Evolutionary conservation across 2,797 vertebrate species (phyloP).

Genomic region (Babyrousa celebensis): DNA sequence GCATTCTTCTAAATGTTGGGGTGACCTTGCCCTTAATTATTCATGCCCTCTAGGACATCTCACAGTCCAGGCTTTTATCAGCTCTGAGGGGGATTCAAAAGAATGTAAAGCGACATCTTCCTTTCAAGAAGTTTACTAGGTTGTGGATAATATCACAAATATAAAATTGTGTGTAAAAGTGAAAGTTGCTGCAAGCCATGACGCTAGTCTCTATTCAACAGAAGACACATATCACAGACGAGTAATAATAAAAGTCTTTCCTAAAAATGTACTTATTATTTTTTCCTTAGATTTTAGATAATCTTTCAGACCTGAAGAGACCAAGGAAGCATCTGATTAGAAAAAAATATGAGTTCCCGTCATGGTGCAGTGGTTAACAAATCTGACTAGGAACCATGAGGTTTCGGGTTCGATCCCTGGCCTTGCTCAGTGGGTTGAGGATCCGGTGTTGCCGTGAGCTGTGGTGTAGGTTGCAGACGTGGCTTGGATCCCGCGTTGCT

Average conservation of each 20-base stretch:
- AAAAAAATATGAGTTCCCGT: background rate
- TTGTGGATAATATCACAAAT: conserved; percentile 13
- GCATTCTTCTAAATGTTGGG: conserved; percentile 14
- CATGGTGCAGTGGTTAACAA: too few species aligned
- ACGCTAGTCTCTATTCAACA: background rate
- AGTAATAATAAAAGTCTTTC: conserved; percentile 40
- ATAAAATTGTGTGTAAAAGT: background rate
- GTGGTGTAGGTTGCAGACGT: too few species aligned
- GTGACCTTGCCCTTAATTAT: background rate
- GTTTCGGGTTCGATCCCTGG: too few species aligned
- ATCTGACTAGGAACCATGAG: too few species aligned
- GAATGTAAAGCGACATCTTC: background rate
- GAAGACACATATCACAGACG: background rate
- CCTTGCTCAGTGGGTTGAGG: too few species aligned
- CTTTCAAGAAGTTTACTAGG: conserved; percentile 33
- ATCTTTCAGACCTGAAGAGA: background rate
- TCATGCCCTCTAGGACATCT: background rate
- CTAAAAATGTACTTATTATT: conserved; percentile 27
- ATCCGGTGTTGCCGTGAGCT: too few species aligned
- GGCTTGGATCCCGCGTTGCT: too few species aligned
- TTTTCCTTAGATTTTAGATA: background rate
- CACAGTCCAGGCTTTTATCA: background rate
- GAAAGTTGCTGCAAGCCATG: background rate
- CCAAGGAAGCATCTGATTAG: background rate
- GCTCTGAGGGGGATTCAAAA: background rate